Base-by-base conservation (phyloP, 2,888 invertebrate genomes). In the Euplexia lucipara region DNA sequence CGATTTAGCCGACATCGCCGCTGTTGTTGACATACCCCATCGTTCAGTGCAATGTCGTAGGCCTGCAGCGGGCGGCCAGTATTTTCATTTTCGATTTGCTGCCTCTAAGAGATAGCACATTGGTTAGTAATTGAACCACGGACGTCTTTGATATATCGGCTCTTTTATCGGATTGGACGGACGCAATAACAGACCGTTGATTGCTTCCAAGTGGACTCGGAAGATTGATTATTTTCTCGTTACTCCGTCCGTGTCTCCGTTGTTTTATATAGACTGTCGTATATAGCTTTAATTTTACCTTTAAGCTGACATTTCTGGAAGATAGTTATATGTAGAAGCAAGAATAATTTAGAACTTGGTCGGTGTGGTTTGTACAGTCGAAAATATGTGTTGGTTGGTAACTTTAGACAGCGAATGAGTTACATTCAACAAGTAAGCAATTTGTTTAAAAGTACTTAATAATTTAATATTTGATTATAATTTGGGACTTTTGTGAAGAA, bases 141-240 rank as follows among this genome's bases (percentile, higher is more conserved):
- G 92, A 91, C 94, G 91, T 95, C 94, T 95, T 95, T 95, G 95
- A 95, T 95, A 94, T 91, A 95, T 95, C 95, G 94, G 85, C 89
- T 91, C 93, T 91, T 92, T 92, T 94, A 95, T 95, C 92, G 91
- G 91, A 95, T 95, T 92, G 92, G 91, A 93, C 91, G 91, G 93
- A 93, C 93, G 92, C 91, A 95, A 95, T 94, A 95, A 93, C 92
- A 92, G 90, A 93, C 91, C 91, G 91, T 92, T 95, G 95, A 95
- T 95, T 95, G 95, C 93, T 94, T 94, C 92, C 89, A 91, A 93
- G 93, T 93, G 90, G 92, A 94, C 92, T 91, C 81, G 88, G 89
- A 89, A 94, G 94, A 95, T 95, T 95, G 95, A 95, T 95, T 95
- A 94, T 95, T 95, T 94, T 93, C 94, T 93, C 90, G 90, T 92